Evolutionary conservation across 2,888 invertebrate species (phyloP), one percentile per base, ranked within the genome.

Genomic region (Drosophila fulvimacula): DNA sequence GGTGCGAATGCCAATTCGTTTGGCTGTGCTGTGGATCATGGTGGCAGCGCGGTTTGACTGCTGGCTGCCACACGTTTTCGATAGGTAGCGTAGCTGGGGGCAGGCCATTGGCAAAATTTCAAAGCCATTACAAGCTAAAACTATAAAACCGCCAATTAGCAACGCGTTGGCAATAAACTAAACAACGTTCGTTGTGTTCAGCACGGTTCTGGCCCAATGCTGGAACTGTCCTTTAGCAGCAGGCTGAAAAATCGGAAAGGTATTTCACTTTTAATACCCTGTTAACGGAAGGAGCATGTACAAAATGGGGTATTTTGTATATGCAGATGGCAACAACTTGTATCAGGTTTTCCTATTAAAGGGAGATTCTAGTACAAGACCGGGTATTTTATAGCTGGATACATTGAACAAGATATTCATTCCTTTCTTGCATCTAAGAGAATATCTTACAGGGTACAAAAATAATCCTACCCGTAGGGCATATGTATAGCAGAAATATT

Each of bases 81-180:
- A 21, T 21, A 30, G 49, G 49, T 51, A 19, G 49, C 9, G n/a
- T 5, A 9, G 17, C 3, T n/a, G 36, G 34, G 21, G 24, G 2
- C 1, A 10, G 30, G 10, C 56, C 69, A 69, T 65, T 73, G 61
- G 78, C 70, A 60, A 71, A 74, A 73, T 69, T 79, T 73, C 63
- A 79, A 82, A 76, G 79, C 71, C 68, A 83, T 77, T 82, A 73
- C 72, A 80, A 83, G 87, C 84, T 81, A 73, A 79, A 87, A 78
- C 87, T 84, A 78, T 78, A 81, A 89, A 89, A 83, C 83, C 88
- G 87, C 87, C 87, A 84, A 89, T 84, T 87, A 84, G 89, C 79
- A 89, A 56, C 76, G 76, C 88, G 79, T 76, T 89, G 71, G 70
- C 87, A 78, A 83, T 88, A 86, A 79, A 80, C 84, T 78, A 81